These are phyloP conservation scores for Nineta flava DNA, from an alignment of 2,888 invertebrate species.

Conservation along the genomic window DNA sequence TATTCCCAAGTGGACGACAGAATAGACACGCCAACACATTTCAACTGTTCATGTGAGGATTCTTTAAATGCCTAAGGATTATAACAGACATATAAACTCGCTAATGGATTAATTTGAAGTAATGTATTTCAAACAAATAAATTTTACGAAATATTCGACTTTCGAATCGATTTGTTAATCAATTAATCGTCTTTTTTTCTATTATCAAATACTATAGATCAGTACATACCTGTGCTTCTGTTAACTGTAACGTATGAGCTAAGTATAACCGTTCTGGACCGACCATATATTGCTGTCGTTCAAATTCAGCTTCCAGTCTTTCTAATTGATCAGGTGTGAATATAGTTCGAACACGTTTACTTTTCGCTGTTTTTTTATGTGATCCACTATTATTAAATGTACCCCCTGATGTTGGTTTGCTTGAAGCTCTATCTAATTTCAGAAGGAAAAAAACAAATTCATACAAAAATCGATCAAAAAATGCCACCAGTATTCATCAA, in stretches of 20 bases:
- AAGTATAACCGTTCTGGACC: constrained; percentile 87
- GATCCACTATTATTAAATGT: not conserved
- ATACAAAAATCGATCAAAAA: too few relatives aligned
- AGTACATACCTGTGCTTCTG: constrained; percentile 64
- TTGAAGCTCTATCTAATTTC: not conserved
- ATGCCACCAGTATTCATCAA: too few relatives aligned
- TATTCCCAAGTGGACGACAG: too few relatives aligned
- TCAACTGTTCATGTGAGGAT: too few relatives aligned
- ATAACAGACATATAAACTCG: too few relatives aligned
- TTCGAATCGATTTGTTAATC: not conserved
- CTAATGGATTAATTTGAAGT: too few relatives aligned
- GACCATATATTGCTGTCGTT: constrained; percentile 95
- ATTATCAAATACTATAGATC: not conserved
- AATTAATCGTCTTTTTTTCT: constrained; percentile 11
- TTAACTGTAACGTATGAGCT: constrained; percentile 72
- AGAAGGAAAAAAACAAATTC: not conserved
- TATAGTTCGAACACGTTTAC: constrained; percentile 86
- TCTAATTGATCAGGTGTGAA: constrained; percentile 95
- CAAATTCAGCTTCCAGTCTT: constrained; percentile 84
- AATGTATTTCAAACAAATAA: too few relatives aligned
- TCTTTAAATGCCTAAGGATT: too few relatives aligned
- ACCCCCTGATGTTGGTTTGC: not conserved
- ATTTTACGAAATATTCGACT: too few relatives aligned
- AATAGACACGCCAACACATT: too few relatives aligned
- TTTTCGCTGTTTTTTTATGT: constrained; percentile 30